Evolutionary conservation across 2,113 vertebrate species (phyloP).

Genomic region (Mirza zaza): DNA sequence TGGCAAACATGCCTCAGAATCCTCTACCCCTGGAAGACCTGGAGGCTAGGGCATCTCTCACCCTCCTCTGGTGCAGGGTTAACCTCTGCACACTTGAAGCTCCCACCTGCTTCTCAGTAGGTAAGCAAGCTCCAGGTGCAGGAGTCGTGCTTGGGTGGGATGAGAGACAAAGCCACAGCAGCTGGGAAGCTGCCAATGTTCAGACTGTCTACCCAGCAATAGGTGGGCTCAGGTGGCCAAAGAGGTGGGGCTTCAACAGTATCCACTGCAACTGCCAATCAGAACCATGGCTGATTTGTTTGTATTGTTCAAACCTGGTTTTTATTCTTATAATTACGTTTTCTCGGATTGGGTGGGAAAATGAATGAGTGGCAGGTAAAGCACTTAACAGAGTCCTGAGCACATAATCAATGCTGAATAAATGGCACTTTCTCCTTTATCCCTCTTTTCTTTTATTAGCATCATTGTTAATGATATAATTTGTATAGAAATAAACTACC

Average conservation of each 20-base stretch:
- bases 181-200: too few relatives aligned
- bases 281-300: neutral
- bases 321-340: neutral
- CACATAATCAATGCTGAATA: neutral
- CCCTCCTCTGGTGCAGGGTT: neutral
- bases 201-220: neutral
- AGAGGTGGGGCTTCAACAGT: rapidly evolving
- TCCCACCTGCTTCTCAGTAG: neutral
- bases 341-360: neutral
- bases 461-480: neutral
- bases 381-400: neutral
- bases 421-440: neutral
- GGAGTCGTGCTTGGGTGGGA: neutral
- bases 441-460: neutral
- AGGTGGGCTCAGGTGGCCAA: neutral
- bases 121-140: neutral
- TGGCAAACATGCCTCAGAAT: neutral
- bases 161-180: neutral
- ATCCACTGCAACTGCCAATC: neutral
- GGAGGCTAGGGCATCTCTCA: neutral
- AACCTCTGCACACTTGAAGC: neutral
- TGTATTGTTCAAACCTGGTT: neutral
- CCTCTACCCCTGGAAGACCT: neutral
- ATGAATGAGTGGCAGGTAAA: neutral
- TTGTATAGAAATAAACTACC: neutral